Percentiles rank a stretch among this genome's conserved stretches.
These are phyloP conservation scores for Acanthosepion lycidas DNA, from an alignment of 2,888 invertebrate species.

Conservation along the genomic window DNA sequence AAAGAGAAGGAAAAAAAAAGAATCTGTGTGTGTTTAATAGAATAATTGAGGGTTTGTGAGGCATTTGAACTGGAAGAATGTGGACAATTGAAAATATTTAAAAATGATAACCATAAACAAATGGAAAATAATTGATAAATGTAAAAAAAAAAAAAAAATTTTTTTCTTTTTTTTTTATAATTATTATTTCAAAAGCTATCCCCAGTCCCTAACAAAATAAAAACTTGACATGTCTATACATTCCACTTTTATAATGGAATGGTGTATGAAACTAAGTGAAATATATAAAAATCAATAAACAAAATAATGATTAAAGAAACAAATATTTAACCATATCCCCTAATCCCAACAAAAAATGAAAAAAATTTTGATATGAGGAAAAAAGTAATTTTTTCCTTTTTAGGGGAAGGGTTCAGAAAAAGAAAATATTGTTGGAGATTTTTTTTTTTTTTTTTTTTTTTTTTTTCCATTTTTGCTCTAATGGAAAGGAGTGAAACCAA, in stretches of 20 bases:
- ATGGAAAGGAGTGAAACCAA: neutral
- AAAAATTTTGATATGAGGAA: neutral
- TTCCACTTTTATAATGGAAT: constrained; percentile 45
- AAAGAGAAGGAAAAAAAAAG: neutral
- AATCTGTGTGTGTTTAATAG: neutral
- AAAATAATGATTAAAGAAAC: neutral
- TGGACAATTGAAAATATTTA: neutral
- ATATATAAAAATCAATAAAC: neutral
- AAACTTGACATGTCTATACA: constrained; percentile 37
- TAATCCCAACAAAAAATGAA: neutral
- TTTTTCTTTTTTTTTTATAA: neutral
- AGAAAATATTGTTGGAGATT: too few species aligned
- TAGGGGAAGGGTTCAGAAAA: too few species aligned
- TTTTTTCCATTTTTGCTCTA: neutral
- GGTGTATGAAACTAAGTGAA: neutral
- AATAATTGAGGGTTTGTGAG: neutral
- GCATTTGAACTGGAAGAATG: neutral
- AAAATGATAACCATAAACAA: neutral
- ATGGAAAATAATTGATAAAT: neutral
- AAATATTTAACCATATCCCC: constrained; percentile 4
- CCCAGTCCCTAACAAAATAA: neutral
- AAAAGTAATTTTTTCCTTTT: neutral
- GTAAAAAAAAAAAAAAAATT: neutral
- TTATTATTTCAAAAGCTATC: neutral
- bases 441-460: too few species aligned